phyloP scores from a whole-genome alignment of 2,888 invertebrate genomes.

The Microctonus aethiopoides region DNA sequence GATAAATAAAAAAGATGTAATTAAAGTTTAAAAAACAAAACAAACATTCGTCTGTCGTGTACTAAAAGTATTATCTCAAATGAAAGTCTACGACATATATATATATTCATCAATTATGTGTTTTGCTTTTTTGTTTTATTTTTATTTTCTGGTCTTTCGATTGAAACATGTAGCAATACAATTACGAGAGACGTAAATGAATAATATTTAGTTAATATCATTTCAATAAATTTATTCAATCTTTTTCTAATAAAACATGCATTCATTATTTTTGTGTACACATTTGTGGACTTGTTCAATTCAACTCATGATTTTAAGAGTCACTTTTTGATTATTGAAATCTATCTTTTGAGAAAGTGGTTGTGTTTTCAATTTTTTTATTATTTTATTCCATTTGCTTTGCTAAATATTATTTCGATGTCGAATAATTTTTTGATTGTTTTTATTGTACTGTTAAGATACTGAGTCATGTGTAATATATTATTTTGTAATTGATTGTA shows the following conservation, averaged over 20 bases:
- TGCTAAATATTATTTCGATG: too few relatives aligned
- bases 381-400: too few relatives aligned
- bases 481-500: too few relatives aligned
- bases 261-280: not conserved
- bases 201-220: not conserved
- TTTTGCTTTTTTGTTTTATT: conserved; percentile 5
- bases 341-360: too few relatives aligned
- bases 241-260: not conserved
- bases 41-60: conserved; percentile 13
- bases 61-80: conserved; percentile 23
- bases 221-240: conserved; percentile 1
- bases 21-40: not conserved
- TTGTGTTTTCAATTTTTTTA: too few relatives aligned
- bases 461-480: too few relatives aligned
- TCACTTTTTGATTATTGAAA: too few relatives aligned
- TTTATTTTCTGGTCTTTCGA: not conserved
- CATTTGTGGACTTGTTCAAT: not conserved
- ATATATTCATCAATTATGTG: conserved; percentile 6
- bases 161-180: conserved; percentile 29
- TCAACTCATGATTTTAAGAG: too few relatives aligned
- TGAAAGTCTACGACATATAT: conserved; percentile 3
- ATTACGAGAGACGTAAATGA: conserved; percentile 11
- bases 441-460: too few relatives aligned
- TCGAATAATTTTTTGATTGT: too few relatives aligned
- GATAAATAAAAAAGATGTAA: not conserved